Percentiles rank a stretch among this genome's conserved stretches.
These are phyloP conservation scores for Colius striatus DNA, from an alignment of 2,113 vertebrate genomes.

Conservation along the genomic window DNA sequence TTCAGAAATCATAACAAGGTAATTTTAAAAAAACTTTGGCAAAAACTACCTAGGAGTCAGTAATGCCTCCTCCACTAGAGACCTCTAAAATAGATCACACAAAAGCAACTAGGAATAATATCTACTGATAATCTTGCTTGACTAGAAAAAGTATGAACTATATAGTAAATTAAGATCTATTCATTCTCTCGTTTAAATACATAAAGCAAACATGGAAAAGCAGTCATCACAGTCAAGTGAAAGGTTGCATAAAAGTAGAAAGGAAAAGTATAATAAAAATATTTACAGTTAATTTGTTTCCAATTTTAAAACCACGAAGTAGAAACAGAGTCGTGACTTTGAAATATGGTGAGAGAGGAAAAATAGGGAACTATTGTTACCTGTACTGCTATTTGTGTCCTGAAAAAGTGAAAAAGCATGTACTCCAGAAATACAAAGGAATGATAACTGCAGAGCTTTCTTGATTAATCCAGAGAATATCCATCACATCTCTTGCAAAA, in stretches of 20 bases:
- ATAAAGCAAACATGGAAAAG: background rate
- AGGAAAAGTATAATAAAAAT: background rate
- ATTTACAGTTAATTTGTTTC: accelerated
- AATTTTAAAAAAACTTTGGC: background rate
- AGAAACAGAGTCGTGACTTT: background rate
- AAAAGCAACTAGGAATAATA: background rate
- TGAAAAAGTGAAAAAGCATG: background rate
- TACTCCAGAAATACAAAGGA: background rate
- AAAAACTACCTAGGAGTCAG: background rate
- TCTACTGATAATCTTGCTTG: background rate
- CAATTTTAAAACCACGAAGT: background rate
- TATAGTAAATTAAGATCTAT: background rate
- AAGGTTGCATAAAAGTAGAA: background rate
- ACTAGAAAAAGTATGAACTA: background rate
- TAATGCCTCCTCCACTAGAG: background rate
- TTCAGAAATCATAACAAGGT: background rate
- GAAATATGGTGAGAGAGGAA: background rate
- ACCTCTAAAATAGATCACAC: background rate
- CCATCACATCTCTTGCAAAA: accelerated
- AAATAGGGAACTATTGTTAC: background rate
- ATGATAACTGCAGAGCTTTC: background rate
- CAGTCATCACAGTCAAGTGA: background rate
- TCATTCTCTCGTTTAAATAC: background rate
- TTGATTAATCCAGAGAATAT: background rate
- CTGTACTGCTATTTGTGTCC: accelerated